phyloP scores from a whole-genome alignment of 1,140 invertebrate genomes.

The Procambarus clarkii region DNA sequence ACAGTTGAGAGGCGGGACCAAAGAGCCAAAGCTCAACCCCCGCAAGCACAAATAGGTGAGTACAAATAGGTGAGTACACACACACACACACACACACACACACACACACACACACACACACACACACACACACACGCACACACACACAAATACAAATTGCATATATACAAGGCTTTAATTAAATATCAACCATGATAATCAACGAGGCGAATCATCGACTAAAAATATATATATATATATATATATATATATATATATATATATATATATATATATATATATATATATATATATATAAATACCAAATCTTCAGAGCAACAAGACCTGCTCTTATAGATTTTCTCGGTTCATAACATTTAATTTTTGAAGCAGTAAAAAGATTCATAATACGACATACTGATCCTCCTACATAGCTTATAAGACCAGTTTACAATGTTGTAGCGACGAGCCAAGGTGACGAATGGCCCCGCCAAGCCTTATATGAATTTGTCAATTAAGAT shows the following conservation, averaged over 20 bases:
- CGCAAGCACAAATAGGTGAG: too few relatives aligned
- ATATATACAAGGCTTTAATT: too few relatives aligned
- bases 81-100: not conserved
- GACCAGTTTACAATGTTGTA: constrained; percentile 2
- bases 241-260: constrained; percentile 48
- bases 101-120: not conserved
- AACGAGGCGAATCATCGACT: too few relatives aligned
- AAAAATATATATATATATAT: constrained; percentile 16
- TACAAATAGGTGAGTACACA: too few relatives aligned
- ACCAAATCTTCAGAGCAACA: not conserved
- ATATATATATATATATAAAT: constrained; percentile 12
- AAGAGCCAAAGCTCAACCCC: too few relatives aligned
- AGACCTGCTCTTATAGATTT: not conserved
- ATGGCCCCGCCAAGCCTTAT: constrained; percentile 1
- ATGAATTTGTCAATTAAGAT: constrained; percentile 7
- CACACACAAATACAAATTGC: too few relatives aligned
- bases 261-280: constrained; percentile 43
- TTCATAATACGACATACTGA: not conserved
- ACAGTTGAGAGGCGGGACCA: too few relatives aligned
- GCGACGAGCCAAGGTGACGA: not conserved
- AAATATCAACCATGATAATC: too few relatives aligned
- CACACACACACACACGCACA: too few relatives aligned
- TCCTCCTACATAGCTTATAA: not conserved
- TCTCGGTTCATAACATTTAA: not conserved
- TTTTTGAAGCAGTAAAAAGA: not conserved